Conservation (phyloP, 2,113 vertebrate genomes). For the Eulemur rufifrons region DNA sequence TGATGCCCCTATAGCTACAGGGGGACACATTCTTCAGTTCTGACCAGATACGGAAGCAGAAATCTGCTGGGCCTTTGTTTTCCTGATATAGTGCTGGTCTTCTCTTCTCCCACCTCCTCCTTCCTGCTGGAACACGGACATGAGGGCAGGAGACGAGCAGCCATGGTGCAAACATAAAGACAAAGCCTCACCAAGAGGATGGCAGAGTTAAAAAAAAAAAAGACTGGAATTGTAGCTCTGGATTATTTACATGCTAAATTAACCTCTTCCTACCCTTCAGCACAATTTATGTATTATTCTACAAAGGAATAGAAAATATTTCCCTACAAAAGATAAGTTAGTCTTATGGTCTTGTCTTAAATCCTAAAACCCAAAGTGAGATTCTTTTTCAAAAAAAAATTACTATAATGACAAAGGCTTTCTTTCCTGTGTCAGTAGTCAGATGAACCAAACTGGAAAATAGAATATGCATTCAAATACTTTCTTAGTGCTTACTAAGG, state of each 20-base stretch:
- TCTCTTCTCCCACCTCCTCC: neutral
- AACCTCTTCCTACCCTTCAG: neutral
- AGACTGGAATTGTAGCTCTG: neutral
- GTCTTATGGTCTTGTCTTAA: neutral
- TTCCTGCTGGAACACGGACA: neutral
- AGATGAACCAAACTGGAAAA: neutral
- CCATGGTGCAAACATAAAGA: neutral
- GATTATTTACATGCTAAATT: neutral
- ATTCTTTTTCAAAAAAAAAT: neutral
- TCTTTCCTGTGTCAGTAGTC: neutral
- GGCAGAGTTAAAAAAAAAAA: neutral
- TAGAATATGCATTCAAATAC: neutral
- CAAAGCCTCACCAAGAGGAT: neutral
- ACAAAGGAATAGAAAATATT: neutral
- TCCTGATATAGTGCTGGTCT: neutral
- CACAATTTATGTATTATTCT: neutral
- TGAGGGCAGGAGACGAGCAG: neutral
- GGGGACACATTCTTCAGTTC: neutral
- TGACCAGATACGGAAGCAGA: neutral
- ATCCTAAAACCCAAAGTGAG: slow-evolving; percentile 21
- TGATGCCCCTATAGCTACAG: neutral
- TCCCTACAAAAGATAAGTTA: neutral
- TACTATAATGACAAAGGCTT: neutral
- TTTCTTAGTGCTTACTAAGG: neutral
- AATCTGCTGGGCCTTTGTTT: neutral